Evolutionary conservation across 2,113 vertebrate genomes (phyloP).

Genomic region (Tragelaphus scriptus): DNA sequence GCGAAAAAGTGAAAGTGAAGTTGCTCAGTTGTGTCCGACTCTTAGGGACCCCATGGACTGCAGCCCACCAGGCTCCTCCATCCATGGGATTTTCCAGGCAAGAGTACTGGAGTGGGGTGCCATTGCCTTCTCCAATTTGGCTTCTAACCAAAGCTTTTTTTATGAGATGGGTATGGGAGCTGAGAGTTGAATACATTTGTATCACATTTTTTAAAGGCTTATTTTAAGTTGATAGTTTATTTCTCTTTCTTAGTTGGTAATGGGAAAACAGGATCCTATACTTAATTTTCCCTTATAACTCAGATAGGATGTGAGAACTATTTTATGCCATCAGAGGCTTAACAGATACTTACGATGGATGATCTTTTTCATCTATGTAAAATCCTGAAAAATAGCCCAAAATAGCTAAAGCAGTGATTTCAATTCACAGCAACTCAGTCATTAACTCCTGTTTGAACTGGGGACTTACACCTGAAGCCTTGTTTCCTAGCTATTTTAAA

Average conservation of each 20-base stretch:
- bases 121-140: not conserved
- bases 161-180: not conserved
- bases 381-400: not conserved
- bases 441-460: conserved; percentile 17
- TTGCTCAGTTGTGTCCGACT: no score
- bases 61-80: no score
- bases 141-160: not conserved
- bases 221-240: not conserved
- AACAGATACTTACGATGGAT: not conserved
- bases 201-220: not conserved
- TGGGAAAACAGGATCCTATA: not conserved
- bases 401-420: not conserved
- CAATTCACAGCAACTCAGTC: not conserved
- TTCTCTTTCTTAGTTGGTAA: not conserved
- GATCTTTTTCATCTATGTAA: not conserved
- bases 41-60: no score
- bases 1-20: no score
- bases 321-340: not conserved
- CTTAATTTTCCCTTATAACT: not conserved
- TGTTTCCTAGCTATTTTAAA: conserved; percentile 22
- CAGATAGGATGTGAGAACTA: not conserved
- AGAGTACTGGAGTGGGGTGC: no score
- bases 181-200: not conserved
- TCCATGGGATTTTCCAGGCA: no score
- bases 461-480: not conserved